Evolutionary conservation across 2,888 invertebrate genomes (phyloP).

Genomic region (Ophion ellenae): DNA sequence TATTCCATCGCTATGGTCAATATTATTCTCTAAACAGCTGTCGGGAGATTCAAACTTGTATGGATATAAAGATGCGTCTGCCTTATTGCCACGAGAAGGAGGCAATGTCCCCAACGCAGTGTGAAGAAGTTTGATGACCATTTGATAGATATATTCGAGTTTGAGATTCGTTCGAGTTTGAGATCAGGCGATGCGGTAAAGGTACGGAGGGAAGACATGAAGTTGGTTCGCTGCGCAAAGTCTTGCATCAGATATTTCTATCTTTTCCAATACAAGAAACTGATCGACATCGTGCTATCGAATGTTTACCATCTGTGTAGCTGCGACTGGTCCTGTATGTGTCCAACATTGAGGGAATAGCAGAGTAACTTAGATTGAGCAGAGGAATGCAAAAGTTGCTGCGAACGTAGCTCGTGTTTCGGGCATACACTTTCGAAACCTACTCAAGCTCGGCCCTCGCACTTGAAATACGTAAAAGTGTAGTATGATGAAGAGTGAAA

Average conservation of each 20-base stretch:
- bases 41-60: constrained; percentile 23
- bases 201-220: constrained; percentile 4
- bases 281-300: constrained; percentile 37
- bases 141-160: neutral
- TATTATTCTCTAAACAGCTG: neutral
- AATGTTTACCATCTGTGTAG: neutral
- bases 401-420: constrained; percentile 12
- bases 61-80: constrained; percentile 6
- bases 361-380: constrained; percentile 52
- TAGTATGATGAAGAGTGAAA: constrained; percentile 54
- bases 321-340: neutral
- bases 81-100: constrained; percentile 30
- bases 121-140: constrained; percentile 27
- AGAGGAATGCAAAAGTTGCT: constrained; percentile 27
- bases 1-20: neutral
- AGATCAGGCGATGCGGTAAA: constrained; percentile 18
- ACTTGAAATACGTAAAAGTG: constrained; percentile 37
- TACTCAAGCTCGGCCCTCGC: neutral
- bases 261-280: constrained; percentile 42
- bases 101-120: constrained; percentile 39
- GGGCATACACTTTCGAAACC: constrained; percentile 10
- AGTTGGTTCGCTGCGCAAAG: constrained; percentile 4
- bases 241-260: constrained; percentile 30
- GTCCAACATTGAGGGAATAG: constrained; percentile 28
- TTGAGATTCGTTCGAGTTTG: constrained; percentile 16